phyloP scores from a whole-genome alignment of 2,888 invertebrate genomes.

The Steinernema scapterisci region DNA sequence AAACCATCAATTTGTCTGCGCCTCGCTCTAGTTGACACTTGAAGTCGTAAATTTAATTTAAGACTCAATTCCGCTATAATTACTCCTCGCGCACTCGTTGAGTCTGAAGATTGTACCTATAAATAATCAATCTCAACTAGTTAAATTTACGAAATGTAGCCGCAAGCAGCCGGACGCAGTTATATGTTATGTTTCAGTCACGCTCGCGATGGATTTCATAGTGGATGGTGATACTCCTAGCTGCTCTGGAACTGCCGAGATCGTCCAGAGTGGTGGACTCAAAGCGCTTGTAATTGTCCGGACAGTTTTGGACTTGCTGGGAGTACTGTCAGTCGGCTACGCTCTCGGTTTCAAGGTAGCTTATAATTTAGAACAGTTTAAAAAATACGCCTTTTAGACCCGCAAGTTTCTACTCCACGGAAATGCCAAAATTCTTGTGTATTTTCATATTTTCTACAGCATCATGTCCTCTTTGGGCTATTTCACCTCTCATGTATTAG shows the following conservation, averaged over 20 bases:
- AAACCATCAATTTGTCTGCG: too few species aligned
- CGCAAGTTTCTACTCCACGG: background rate
- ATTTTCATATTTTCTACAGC: constrained; percentile 5
- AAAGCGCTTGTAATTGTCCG: background rate
- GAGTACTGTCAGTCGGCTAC: background rate
- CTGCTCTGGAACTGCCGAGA: background rate
- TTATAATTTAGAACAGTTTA: background rate
- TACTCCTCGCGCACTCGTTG: too few species aligned
- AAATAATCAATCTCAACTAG: too few species aligned
- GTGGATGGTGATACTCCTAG: too few species aligned
- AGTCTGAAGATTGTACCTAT: too few species aligned
- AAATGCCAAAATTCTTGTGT: background rate
- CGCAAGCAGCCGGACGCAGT: too few species aligned
- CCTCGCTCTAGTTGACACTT: too few species aligned
- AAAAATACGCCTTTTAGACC: background rate
- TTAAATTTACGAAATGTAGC: too few species aligned
- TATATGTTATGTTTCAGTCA: too few species aligned
- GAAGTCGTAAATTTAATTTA: too few species aligned
- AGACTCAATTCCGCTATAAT: too few species aligned
- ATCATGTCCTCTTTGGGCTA: background rate
- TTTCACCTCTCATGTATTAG: background rate
- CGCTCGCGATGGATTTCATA: too few species aligned
- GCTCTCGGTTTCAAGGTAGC: background rate
- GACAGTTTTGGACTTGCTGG: background rate
- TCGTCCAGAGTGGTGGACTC: background rate